These are phyloP conservation scores for Microctonus brassicae DNA, from an alignment of 2,888 invertebrate genomes.

Conservation along the genomic window DNA sequence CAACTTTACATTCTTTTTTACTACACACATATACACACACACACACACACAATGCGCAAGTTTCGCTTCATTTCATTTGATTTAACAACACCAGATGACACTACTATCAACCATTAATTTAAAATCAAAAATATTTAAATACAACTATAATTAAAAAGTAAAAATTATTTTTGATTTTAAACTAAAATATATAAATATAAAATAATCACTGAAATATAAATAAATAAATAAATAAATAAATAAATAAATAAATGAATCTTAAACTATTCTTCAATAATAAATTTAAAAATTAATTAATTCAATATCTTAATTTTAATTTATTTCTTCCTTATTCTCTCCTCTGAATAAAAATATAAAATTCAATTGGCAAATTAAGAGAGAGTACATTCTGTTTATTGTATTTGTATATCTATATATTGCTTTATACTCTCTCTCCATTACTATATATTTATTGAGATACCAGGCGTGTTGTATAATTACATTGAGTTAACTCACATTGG, in stretches of 20 bases:
- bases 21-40: no score
- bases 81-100: neutral
- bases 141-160: neutral
- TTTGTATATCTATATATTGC: neutral
- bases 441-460: slow-evolving; percentile 7
- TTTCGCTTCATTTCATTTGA: neutral
- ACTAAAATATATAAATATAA: no score
- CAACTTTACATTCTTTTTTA: neutral
- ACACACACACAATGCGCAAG: neutral
- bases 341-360: neutral
- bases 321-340: neutral
- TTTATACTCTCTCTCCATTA: slow-evolving; percentile 1
- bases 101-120: neutral
- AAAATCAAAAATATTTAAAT: neutral
- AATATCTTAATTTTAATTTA: neutral
- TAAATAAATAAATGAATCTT: no score
- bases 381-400: neutral
- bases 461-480: slow-evolving; percentile 13
- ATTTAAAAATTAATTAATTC: neutral
- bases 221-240: no score
- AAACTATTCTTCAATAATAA: no score
- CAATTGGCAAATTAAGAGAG: neutral
- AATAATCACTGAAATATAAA: no score
- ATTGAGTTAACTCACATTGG: slow-evolving; percentile 18
- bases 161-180: neutral